Base-by-base conservation (phyloP, 53 echinoderm and acorn worm species). In the Stichopus horrens region DNA sequence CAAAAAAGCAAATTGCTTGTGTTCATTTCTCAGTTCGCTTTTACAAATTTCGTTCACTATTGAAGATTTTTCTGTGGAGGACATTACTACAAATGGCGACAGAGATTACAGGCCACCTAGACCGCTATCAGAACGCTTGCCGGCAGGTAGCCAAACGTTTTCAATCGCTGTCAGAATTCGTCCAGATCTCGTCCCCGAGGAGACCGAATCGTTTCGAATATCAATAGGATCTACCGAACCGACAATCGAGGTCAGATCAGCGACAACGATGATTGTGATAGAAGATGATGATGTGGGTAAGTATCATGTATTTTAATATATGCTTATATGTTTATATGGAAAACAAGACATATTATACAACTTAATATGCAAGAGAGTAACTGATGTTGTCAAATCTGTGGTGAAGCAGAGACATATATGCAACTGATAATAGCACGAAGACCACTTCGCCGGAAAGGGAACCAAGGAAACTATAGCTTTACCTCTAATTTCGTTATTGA, bases 251-350 rank as follows among this genome's bases (percentile, higher is more conserved):
- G 7, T 79, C 13, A 56, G 53, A 19, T 54, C 54, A 54, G 79
- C 79, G 8, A 55, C 55, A 21, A 79, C 54, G 56, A 79, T 54
- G 53, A 54, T 79, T 54, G 53, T 8, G 7, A 79, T 79, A 11
- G 51, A 79, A 23, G 79, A 79, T 21, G 79, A 79, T 54, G 79
- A 79, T 20, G 56, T n/a, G 4, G 54, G 79, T 79, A 79, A 13
- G 55, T 54, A 37, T 37, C 37, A 37, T 37, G 37, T 37, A 37
- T 37, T 37, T 37, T 37, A 37, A 37, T 37, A 2, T 37, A 37
- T 37, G 37, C 37, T 2, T n/a, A n/a, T n/a, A n/a, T 2, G 37
- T 37, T 37, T 37, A 37, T 37, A 37, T 37, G 37, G 37, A 37
- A 37, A 37, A 37, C 37, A 37, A 2, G 37, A 37, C 37, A 37